Evolutionary conservation across 2,797 vertebrate species (phyloP).

Genomic region (Tragopan temminckii): DNA sequence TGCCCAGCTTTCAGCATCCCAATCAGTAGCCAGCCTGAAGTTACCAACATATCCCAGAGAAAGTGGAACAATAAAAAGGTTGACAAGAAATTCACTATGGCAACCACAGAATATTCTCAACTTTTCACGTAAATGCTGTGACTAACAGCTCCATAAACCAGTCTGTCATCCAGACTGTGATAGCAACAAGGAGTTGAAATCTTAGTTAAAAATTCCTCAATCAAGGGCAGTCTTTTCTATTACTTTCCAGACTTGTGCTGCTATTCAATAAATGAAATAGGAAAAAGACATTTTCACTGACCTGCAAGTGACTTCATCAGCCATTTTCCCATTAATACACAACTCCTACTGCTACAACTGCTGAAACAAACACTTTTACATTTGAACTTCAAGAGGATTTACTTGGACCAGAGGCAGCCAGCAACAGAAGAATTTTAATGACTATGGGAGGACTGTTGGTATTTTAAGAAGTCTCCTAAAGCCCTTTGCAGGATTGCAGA

Average conservation of each 20-base stretch:
- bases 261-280: background rate
- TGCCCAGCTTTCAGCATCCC: background rate
- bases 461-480: conserved; percentile 71
- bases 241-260: background rate
- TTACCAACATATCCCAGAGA: background rate
- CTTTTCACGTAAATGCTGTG: background rate
- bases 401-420: conserved; percentile 33
- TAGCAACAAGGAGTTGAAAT: background rate
- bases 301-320: background rate
- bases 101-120: background rate
- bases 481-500: conserved; percentile 55
- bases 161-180: background rate
- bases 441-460: conserved; percentile 40
- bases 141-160: background rate
- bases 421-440: conserved; percentile 70
- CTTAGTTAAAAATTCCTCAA: background rate
- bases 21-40: background rate
- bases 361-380: conserved; percentile 19
- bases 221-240: background rate
- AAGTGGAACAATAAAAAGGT: background rate
- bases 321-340: background rate
- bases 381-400: conserved; percentile 50
- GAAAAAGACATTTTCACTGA: background rate
- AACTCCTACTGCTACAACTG: background rate
- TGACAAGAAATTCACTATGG: background rate